These are phyloP conservation scores for Hyphantria cunea DNA, from an alignment of 1,140 invertebrate species.

Conservation along the genomic window DNA sequence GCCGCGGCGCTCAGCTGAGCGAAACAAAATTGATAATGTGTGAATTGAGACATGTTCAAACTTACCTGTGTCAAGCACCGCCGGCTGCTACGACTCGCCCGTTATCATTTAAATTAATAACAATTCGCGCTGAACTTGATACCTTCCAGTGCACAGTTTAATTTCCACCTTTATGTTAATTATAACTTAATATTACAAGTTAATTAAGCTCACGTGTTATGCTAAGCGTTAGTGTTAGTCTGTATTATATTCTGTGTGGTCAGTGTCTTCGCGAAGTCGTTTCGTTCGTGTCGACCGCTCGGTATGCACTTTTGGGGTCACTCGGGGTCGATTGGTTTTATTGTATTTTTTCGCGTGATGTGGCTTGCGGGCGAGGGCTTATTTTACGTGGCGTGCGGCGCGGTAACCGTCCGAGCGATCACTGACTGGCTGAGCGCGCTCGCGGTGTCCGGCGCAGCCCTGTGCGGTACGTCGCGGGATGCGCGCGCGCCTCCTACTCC, in stretches of 20 bases:
- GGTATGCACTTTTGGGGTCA: constrained; percentile 62
- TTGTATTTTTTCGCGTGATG: constrained; percentile 41
- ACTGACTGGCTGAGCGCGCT: constrained; percentile 44
- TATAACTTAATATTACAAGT: constrained; percentile 42
- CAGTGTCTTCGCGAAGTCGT: constrained; percentile 56
- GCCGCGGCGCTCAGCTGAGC: constrained; percentile 26
- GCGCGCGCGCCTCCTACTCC: constrained; percentile 36
- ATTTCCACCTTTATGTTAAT: constrained; percentile 56
- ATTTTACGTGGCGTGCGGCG: constrained; percentile 44
- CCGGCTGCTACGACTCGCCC: constrained; percentile 38
- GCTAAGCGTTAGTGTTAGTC: constrained; percentile 50
- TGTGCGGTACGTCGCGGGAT: neutral
- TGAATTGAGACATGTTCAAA: constrained; percentile 14
- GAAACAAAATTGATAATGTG: constrained; percentile 2
- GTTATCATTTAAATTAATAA: constrained; percentile 58
- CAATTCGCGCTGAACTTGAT: constrained; percentile 27
- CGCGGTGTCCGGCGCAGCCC: constrained; percentile 9
- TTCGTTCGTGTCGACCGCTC: constrained; percentile 62
- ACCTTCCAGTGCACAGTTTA: constrained; percentile 53
- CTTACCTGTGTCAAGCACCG: constrained; percentile 56
- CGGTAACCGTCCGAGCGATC: constrained; percentile 61
- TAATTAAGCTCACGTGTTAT: constrained; percentile 62
- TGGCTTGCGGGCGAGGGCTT: constrained; percentile 31
- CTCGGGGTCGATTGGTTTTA: constrained; percentile 58
- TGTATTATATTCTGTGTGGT: constrained; percentile 35